Evolutionary conservation across 2,888 invertebrate genomes (phyloP).

Genomic region (Brachyptera risi): DNA sequence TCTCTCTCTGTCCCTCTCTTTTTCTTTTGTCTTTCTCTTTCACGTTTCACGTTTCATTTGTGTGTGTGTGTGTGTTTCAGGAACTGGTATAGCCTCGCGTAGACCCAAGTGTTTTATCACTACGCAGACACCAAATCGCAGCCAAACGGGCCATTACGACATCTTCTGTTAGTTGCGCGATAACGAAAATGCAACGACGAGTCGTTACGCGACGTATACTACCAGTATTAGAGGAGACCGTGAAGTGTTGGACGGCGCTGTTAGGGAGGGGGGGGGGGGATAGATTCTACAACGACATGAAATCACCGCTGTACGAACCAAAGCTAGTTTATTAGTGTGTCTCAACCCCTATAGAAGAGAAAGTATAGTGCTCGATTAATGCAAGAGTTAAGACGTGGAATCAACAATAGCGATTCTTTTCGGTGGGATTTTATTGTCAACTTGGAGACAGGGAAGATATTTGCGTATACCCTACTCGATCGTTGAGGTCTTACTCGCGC

Average conservation of each 20-base stretch:
- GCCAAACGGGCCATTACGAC: constrained; percentile 31
- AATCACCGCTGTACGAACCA: too few species aligned
- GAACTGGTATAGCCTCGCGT: neutral
- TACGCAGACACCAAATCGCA: constrained; percentile 25
- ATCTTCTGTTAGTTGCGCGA: constrained; percentile 22
- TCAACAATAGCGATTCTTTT: constrained; percentile 3
- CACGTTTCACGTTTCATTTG: neutral
- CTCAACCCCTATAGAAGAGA: neutral
- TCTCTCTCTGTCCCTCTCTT: too few species aligned
- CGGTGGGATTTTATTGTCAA: constrained; percentile 5
- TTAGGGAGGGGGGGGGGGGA: too few species aligned
- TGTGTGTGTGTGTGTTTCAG: neutral
- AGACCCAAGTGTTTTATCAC: constrained; percentile 24
- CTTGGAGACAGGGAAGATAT: neutral
- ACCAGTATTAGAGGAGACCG: too few species aligned
- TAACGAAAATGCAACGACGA: constrained; percentile 20
- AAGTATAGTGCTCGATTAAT: neutral
- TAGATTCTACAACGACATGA: too few species aligned
- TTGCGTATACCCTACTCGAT: neutral
- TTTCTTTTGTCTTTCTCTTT: too few species aligned
- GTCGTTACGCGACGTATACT: neutral
- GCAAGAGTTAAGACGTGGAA: neutral
- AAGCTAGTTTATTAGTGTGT: too few species aligned
- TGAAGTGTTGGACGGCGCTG: too few species aligned
- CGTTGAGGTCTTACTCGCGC: neutral